Conservation (phyloP, 1,140 invertebrate species). For the Ceratosolen solmsi region DNA sequence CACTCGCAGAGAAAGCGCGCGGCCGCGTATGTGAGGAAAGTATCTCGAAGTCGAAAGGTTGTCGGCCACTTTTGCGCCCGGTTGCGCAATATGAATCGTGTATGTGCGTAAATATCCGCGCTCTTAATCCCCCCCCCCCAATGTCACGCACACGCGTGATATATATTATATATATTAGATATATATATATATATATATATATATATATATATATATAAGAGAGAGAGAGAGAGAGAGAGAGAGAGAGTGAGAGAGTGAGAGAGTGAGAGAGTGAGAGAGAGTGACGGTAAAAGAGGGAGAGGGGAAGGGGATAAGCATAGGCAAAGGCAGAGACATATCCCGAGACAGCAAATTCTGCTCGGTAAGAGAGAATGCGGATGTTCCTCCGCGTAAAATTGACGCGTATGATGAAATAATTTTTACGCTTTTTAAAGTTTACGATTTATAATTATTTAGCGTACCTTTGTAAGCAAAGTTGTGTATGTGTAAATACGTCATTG, state of each 20-base stretch:
- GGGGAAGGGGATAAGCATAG: too few relatives aligned
- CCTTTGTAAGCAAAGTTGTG: not conserved
- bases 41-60: conserved; percentile 5
- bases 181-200: too few relatives aligned
- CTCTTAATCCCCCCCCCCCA: too few relatives aligned
- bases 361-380: conserved; percentile 24
- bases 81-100: conserved; percentile 11
- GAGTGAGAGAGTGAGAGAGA: too few relatives aligned
- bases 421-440: not conserved
- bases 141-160: too few relatives aligned
- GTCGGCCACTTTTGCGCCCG: too few relatives aligned
- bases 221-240: too few relatives aligned
- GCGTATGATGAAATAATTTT: not conserved
- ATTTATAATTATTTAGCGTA: not conserved
- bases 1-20: not conserved
- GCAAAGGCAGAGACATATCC: not conserved
- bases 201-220: too few relatives aligned
- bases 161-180: too few relatives aligned
- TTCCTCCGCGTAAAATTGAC: not conserved
- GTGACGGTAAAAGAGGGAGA: too few relatives aligned
- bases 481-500: not conserved
- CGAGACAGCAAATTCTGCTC: not conserved
- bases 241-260: too few relatives aligned
- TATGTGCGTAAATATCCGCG: too few relatives aligned
- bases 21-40: not conserved